Percentiles rank a stretch among this genome's conserved stretches.
Conservation (phyloP, 2,888 invertebrate genomes). For the Kryphioiulus occultus region DNA sequence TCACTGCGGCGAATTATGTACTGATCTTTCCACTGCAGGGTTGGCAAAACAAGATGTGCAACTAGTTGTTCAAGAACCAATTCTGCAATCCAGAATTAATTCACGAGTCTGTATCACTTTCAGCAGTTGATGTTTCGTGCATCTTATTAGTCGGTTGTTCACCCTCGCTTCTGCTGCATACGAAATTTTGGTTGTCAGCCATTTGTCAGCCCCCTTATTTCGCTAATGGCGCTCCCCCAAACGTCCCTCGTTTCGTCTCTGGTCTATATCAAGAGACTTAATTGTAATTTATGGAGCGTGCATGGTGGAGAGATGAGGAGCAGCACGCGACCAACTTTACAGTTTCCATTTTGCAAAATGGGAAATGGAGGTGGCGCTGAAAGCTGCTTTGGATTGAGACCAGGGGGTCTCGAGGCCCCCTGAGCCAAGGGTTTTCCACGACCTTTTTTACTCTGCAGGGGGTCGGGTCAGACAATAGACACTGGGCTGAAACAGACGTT, state of each 20-base stretch:
- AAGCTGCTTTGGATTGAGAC: no score
- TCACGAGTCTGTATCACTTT: background rate
- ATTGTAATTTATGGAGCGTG: slow-evolving; percentile 14
- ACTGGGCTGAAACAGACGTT: background rate
- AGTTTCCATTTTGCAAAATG: background rate
- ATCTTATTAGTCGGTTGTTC: background rate
- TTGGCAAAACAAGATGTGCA: no score
- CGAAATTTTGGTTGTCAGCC: background rate
- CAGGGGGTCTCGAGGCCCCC: background rate
- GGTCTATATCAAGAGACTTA: slow-evolving; percentile 23
- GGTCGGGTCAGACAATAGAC: background rate
- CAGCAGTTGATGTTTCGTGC: background rate
- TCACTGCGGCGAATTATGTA: no score
- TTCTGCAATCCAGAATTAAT: background rate
- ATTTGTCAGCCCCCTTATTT: slow-evolving; percentile 13
- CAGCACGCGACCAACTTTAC: slow-evolving; percentile 11
- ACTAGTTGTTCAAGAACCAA: background rate
- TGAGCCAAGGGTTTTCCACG: background rate
- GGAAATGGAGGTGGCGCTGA: background rate
- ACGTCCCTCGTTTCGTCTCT: background rate
- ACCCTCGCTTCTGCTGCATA: slow-evolving; percentile 17
- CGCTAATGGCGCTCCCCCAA: slow-evolving; percentile 20
- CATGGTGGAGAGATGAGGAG: slow-evolving; percentile 15
- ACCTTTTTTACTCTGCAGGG: background rate
- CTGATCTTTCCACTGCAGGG: no score